These are phyloP conservation scores for Centropus unirufus DNA, from an alignment of 2,113 vertebrate species.

Conservation along the genomic window DNA sequence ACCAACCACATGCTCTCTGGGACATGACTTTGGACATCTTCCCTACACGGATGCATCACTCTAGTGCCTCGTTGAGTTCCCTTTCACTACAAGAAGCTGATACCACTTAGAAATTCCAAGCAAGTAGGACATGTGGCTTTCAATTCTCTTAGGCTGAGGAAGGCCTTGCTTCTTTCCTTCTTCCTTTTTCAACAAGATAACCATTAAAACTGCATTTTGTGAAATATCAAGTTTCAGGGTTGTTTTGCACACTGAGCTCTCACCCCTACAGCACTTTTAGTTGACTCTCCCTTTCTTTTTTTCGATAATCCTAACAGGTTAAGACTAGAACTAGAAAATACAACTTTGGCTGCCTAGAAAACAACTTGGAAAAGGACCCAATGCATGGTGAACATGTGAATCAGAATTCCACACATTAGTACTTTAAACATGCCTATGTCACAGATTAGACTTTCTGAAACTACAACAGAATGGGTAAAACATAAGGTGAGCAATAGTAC, in stretches of 20 bases:
- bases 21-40: neutral
- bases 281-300: neutral
- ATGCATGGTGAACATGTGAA: neutral
- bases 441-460: neutral
- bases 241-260: neutral
- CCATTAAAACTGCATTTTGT: neutral
- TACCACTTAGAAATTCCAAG: neutral
- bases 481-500: neutral
- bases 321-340: neutral
- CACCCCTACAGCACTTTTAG: neutral
- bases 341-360: no score
- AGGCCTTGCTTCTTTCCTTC: neutral
- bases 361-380: fast-evolving
- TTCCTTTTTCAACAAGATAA: neutral
- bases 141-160: neutral
- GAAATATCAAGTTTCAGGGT: neutral
- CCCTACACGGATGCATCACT: neutral
- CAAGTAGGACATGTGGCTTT: neutral
- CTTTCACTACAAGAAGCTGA: neutral
- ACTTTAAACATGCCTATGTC: neutral
- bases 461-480: neutral
- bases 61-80: neutral
- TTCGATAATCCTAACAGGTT: neutral
- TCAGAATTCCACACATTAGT: neutral
- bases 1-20: fast-evolving